Evolutionary conservation across 2,113 vertebrate species (phyloP).

Genomic region (Spheniscus mendiculus): DNA sequence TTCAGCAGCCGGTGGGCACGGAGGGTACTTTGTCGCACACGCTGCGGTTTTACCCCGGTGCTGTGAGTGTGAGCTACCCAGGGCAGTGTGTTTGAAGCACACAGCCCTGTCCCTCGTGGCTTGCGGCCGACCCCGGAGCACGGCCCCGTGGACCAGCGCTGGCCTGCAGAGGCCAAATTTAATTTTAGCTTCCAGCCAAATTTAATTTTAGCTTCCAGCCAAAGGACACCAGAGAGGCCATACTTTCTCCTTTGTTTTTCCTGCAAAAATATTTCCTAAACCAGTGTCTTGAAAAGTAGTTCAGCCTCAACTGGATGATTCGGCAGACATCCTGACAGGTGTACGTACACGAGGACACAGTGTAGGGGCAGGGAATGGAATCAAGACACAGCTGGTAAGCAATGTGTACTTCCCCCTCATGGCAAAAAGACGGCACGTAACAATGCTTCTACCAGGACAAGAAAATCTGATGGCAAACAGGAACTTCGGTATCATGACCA

Average conservation of each 20-base stretch:
- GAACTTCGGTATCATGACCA: neutral
- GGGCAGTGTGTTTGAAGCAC: neutral
- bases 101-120: neutral
- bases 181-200: neutral
- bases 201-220: neutral
- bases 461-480: neutral
- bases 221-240: neutral
- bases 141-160: neutral
- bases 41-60: fast-evolving
- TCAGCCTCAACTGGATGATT: neutral
- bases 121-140: neutral
- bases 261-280: neutral
- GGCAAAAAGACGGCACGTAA: neutral
- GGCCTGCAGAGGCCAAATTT: neutral
- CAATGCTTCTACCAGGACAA: neutral
- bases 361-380: neutral
- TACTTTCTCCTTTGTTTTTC: neutral
- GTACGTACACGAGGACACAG: neutral
- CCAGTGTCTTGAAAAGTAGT: neutral
- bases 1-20: neutral
- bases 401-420: neutral
- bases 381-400: neutral
- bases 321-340: neutral
- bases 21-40: neutral
- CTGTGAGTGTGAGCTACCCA: neutral